A percentile compares a stretch with the other conserved stretches of the same genome.
Evolutionary conservation across 2,113 vertebrate species (phyloP).

Genomic region (Hipposideros armiger): DNA sequence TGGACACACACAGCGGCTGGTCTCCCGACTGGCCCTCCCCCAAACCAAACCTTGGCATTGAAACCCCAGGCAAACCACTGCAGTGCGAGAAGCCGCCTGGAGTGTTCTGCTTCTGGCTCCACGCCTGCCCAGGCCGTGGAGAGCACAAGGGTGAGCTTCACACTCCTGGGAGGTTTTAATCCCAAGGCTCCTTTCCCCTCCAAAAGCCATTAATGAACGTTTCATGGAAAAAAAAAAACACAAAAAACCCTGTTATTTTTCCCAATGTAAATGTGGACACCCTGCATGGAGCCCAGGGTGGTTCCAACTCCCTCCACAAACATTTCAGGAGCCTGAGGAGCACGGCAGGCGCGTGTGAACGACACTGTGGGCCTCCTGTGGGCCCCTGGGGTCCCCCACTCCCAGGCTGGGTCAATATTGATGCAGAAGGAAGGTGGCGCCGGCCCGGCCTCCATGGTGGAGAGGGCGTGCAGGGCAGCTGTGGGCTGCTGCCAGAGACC

Average conservation of each 20-base stretch:
- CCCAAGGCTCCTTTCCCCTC: background rate
- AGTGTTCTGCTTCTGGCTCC: background rate
- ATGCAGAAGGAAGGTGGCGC: background rate
- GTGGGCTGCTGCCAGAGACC: too few species aligned
- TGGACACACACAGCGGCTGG: background rate
- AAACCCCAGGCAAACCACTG: rapidly evolving
- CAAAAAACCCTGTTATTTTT: background rate
- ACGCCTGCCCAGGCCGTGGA: rapidly evolving
- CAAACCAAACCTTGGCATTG: background rate
- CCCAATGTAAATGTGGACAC: background rate
- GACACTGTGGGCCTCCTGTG: background rate
- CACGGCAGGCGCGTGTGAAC: background rate
- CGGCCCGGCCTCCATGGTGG: rapidly evolving
- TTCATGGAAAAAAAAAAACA: background rate
- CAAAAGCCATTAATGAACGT: background rate
- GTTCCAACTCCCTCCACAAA: background rate
- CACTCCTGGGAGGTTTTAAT: background rate
- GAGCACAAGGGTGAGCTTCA: background rate
- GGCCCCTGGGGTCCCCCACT: background rate
- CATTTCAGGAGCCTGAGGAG: background rate
- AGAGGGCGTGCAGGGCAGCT: background rate
- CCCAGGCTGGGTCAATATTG: background rate
- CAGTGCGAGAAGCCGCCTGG: rapidly evolving
- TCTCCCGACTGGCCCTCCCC: background rate
- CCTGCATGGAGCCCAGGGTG: background rate